phyloP scores from a whole-genome alignment of 2,113 vertebrate species.

The Pleuronectes platessa region DNA sequence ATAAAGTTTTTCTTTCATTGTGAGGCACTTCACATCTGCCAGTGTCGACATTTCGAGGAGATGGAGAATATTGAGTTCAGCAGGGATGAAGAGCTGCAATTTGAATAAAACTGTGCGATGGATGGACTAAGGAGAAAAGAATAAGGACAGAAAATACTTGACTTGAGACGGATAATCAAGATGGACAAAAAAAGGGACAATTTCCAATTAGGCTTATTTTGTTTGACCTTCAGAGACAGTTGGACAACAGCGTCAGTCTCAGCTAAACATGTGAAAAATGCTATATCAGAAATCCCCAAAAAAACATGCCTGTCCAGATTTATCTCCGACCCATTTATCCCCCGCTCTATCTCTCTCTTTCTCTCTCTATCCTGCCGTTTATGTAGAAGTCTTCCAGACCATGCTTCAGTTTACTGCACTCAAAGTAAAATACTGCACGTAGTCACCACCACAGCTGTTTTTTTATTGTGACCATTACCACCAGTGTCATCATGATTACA shows the following conservation, averaged over 20 bases:
- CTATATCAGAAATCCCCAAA: not conserved
- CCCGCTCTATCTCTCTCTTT: no score
- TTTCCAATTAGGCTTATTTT: not conserved
- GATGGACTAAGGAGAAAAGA: not conserved
- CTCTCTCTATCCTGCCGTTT: not conserved
- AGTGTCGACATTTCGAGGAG: not conserved
- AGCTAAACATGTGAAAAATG: not conserved
- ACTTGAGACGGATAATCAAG: not conserved
- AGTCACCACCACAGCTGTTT: not conserved
- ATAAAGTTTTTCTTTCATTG: not conserved
- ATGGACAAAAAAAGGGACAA: not conserved
- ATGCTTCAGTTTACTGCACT: not conserved
- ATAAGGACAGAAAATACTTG: not conserved
- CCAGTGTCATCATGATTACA: slow-evolving; percentile 46
- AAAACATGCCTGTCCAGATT: not conserved
- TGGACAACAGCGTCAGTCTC: not conserved
- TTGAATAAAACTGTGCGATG: not conserved
- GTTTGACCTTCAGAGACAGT: not conserved
- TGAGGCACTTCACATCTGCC: not conserved
- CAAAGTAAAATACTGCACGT: not conserved
- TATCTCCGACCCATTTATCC: not conserved
- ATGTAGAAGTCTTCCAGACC: not conserved
- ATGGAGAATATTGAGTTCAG: not conserved
- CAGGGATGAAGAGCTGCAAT: not conserved
- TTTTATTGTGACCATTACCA: slow-evolving; percentile 26